Conservation (phyloP, 2,113 vertebrate species). For the Pollimyrus isidori region DNA sequence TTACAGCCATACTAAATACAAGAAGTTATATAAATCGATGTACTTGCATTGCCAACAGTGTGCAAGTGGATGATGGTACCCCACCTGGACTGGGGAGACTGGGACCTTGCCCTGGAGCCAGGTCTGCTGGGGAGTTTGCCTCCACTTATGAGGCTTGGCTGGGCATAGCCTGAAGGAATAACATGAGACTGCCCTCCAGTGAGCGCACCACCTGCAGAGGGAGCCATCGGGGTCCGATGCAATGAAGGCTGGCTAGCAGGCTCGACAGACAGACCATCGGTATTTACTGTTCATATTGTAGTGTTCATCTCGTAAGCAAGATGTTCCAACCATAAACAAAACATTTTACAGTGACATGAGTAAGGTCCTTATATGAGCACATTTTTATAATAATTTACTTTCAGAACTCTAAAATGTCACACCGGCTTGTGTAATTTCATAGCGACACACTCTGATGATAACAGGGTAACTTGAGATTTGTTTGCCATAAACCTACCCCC, state of each 20-base stretch:
- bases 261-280: neutral
- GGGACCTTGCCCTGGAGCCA: neutral
- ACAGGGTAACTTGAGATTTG: constrained; percentile 4
- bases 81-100: neutral
- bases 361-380: neutral
- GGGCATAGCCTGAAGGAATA: neutral
- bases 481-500: constrained; percentile 17
- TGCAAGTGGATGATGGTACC: neutral
- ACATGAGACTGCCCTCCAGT: neutral
- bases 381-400: neutral
- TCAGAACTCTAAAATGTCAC: neutral
- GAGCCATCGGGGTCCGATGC: neutral
- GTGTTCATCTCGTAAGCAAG: neutral
- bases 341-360: neutral
- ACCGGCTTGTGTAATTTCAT: neutral
- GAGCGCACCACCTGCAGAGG: neutral
- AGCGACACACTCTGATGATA: constrained; percentile 4
- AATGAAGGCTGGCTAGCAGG: neutral
- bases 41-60: neutral
- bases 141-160: neutral
- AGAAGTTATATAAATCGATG: too few species aligned
- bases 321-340: neutral
- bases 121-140: neutral
- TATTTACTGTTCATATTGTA: neutral
- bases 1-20: too few species aligned